Evolutionary conservation across 2,113 vertebrate genomes (phyloP).

Genomic region (Micromys minutus): DNA sequence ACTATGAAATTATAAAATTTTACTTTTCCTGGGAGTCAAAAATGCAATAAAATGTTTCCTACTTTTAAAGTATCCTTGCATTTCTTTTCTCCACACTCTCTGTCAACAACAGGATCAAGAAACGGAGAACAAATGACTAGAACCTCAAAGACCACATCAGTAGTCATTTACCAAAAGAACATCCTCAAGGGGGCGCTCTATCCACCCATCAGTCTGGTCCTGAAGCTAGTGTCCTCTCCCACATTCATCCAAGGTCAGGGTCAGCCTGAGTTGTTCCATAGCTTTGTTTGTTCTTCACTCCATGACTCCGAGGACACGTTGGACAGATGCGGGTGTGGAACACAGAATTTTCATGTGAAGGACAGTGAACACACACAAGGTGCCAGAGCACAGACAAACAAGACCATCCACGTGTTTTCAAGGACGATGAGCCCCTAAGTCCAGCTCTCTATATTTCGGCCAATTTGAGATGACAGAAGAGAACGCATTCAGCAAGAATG

Average conservation of each 20-base stretch:
- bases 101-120: not conserved
- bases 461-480: not conserved
- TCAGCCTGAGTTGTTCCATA: fast-evolving
- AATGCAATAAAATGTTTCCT: not conserved
- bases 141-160: conserved; percentile 31
- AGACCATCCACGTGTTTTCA: not conserved
- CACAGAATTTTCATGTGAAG: fast-evolving
- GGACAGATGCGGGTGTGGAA: fast-evolving
- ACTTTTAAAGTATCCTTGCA: not conserved
- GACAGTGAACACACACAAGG: not conserved
- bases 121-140: not conserved
- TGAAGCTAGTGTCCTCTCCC: not conserved
- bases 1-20: conserved; percentile 14
- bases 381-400: fast-evolving
- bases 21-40: not conserved
- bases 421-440: not conserved
- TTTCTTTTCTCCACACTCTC: not conserved
- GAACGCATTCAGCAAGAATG: not conserved
- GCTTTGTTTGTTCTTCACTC: not conserved
- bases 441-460: fast-evolving
- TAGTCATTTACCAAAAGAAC: not conserved
- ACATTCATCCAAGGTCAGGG: not conserved
- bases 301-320: not conserved
- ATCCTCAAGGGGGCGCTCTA: not conserved
- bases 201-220: not conserved